Evolutionary conservation across 2,113 vertebrate species (phyloP).

Genomic region (Setophaga petechia): DNA sequence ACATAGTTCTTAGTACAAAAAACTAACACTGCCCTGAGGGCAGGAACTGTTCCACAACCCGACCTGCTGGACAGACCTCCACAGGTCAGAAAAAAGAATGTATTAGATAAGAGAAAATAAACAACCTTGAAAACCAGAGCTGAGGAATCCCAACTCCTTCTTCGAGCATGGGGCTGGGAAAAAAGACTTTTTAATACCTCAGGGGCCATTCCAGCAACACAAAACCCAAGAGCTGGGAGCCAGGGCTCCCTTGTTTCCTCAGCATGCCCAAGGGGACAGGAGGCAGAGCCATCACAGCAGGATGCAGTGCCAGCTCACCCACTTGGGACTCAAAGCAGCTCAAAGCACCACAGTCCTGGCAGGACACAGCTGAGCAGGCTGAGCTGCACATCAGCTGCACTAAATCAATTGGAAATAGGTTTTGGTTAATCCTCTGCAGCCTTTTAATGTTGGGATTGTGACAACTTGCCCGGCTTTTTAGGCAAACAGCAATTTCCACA

Average conservation of each 20-base stretch:
- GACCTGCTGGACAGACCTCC: too few relatives aligned
- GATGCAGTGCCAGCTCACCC: not conserved
- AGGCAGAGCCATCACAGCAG: not conserved
- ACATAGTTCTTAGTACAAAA: too few relatives aligned
- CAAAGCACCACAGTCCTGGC: not conserved
- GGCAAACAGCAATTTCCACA: constrained; percentile 32
- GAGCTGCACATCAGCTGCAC: not conserved
- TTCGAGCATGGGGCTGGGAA: fast-evolving
- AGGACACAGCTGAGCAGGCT: not conserved
- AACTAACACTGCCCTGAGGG: too few relatives aligned
- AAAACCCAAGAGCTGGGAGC: not conserved
- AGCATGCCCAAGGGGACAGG: not conserved
- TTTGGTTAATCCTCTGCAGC: not conserved
- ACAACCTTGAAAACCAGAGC: too few relatives aligned
- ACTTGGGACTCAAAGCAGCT: fast-evolving
- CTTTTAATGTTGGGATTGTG: not conserved
- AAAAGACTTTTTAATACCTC: too few relatives aligned
- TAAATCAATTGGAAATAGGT: not conserved
- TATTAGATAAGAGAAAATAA: too few relatives aligned
- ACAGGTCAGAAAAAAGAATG: too few relatives aligned
- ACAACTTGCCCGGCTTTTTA: constrained; percentile 3
- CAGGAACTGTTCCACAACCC: too few relatives aligned
- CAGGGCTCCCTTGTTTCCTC: not conserved
- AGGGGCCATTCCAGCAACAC: too few relatives aligned
- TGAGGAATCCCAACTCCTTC: too few relatives aligned